Evolutionary conservation across 1,140 invertebrate genomes (phyloP).

Genomic region (Drosophila tropicalis): DNA sequence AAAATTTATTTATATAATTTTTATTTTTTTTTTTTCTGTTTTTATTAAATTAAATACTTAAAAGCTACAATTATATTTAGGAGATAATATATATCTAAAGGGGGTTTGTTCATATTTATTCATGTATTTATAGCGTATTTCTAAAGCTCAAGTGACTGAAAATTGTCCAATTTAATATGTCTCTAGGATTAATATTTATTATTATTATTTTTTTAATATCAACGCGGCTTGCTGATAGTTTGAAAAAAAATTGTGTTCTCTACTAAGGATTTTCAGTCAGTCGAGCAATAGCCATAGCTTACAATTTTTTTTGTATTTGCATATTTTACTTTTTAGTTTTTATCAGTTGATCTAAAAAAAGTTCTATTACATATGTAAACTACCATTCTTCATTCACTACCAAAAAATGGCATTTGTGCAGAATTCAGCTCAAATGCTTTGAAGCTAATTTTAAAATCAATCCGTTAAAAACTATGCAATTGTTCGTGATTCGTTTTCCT

Average conservation of each 20-base stretch:
- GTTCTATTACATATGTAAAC: constrained; percentile 62
- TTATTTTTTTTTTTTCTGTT: constrained; percentile 73
- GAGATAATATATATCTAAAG: constrained; percentile 78
- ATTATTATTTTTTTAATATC: constrained; percentile 28
- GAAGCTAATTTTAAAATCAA: constrained; percentile 69
- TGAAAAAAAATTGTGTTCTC: constrained; percentile 58
- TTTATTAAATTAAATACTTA: constrained; percentile 76
- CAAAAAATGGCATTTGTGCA: constrained; percentile 47
- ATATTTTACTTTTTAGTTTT: constrained; percentile 56
- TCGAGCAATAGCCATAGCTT: constrained; percentile 79
- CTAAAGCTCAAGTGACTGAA: constrained; percentile 83
- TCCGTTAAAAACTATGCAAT: constrained; percentile 79
- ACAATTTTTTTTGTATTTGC: constrained; percentile 51
- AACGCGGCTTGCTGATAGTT: constrained; percentile 48
- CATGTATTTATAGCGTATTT: constrained; percentile 47
- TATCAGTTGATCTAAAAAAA: constrained; percentile 70
- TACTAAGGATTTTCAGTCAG: constrained; percentile 70
- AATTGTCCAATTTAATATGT: constrained; percentile 34
- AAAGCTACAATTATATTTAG: constrained; percentile 75
- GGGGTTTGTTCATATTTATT: constrained; percentile 72
- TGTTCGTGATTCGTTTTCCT: constrained; percentile 53
- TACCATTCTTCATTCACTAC: constrained; percentile 51
- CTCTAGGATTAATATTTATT: constrained; percentile 34
- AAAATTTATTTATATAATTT: constrained; percentile 82
- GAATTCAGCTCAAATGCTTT: constrained; percentile 37